A percentile compares a stretch with the other conserved stretches of the same genome.
Conservation (phyloP, 2,888 invertebrate genomes). For the Corbicula japonica region DNA sequence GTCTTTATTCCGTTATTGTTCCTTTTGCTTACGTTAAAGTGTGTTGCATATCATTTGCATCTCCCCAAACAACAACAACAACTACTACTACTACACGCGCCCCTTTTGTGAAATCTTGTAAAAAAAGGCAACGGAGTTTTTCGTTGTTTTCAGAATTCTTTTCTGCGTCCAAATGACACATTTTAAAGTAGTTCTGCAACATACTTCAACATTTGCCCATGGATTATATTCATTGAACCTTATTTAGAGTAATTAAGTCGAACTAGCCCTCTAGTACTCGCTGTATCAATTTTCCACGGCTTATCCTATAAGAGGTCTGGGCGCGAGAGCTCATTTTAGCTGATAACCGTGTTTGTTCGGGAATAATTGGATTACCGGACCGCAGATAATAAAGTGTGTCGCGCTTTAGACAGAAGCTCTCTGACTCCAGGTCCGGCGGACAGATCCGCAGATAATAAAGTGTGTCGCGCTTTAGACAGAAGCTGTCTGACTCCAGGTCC, state of each 20-base stretch:
- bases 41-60: too few relatives aligned
- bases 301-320: conserved; percentile 39
- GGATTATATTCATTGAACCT: conserved; percentile 8
- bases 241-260: conserved; percentile 10
- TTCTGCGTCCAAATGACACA: too few relatives aligned
- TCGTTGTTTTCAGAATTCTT: too few relatives aligned
- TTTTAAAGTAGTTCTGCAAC: too few relatives aligned
- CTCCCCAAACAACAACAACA: too few relatives aligned
- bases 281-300: conserved; percentile 40
- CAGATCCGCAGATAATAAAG: conserved; percentile 47
- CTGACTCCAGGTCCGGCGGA: conserved; percentile 59
- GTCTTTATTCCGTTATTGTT: too few relatives aligned
- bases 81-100: too few relatives aligned
- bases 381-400: conserved; percentile 42
- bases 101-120: too few relatives aligned
- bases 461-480: conserved; percentile 29
- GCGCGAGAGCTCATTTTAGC: conserved; percentile 46
- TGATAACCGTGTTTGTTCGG: conserved; percentile 55
- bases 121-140: too few relatives aligned
- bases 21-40: too few relatives aligned
- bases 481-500: conserved; percentile 53
- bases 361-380: conserved; percentile 53
- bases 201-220: too few relatives aligned
- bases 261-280: not conserved
- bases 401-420: conserved; percentile 36